These are phyloP conservation scores for Sciurus niger DNA, from an alignment of 2,113 vertebrate species.

Conservation along the genomic window DNA sequence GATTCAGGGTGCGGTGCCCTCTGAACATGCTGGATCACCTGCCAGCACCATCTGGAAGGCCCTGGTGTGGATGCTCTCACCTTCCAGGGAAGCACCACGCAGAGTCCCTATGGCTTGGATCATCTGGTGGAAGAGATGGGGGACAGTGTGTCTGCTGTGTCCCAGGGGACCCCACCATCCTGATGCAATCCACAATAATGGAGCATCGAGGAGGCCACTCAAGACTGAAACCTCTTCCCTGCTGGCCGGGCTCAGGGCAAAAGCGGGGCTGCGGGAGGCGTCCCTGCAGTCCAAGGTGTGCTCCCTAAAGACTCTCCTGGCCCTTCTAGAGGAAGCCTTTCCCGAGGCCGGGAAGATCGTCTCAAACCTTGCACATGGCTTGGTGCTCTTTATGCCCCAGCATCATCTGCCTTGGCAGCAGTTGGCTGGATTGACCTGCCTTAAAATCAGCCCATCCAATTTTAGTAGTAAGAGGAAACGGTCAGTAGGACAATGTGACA, in stretches of 20 bases:
- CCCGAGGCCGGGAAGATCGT: background rate
- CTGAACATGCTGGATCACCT: no score
- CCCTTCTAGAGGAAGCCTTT: background rate
- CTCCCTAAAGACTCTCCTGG: background rate
- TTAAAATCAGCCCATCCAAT: background rate
- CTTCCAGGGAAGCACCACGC: background rate
- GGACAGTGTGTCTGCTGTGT: background rate
- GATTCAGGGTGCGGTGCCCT: background rate
- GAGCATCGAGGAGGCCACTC: background rate
- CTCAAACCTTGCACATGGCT: background rate
- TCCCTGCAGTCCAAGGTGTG: no score
- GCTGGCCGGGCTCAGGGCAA: background rate
- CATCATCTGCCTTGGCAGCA: background rate
- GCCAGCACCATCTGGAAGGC: background rate
- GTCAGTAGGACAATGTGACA: background rate
- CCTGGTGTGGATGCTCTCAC: background rate
- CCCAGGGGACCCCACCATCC: background rate
- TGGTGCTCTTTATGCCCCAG: background rate
- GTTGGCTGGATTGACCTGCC: background rate
- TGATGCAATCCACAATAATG: no score
- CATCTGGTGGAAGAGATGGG: background rate
- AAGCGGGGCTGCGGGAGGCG: fast-evolving
- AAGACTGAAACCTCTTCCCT: background rate
- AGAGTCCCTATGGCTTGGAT: background rate
- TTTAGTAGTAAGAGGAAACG: background rate